A percentile compares a stretch with the other conserved stretches of the same genome.
Evolutionary conservation across 2,888 invertebrate species (phyloP).

Genomic region (Galerucella nymphaeae): DNA sequence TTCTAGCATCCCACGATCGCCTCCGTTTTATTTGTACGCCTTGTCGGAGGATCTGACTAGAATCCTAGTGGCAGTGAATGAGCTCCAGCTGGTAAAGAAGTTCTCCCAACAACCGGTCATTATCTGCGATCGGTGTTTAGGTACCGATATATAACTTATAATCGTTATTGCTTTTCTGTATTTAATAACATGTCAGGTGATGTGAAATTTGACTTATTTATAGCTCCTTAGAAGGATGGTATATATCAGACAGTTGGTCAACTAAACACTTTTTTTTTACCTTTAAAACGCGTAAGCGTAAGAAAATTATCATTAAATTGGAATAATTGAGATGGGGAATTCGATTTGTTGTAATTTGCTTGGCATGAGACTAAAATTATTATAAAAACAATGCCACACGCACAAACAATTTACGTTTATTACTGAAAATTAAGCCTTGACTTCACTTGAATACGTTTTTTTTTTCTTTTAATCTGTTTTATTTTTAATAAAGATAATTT

Average conservation of each 20-base stretch:
- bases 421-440: neutral
- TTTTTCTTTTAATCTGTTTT: no score
- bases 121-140: conserved; percentile 53
- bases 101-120: conserved; percentile 49
- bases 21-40: conserved; percentile 21
- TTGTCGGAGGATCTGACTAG: conserved; percentile 36
- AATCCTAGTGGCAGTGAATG: conserved; percentile 43
- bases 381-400: neutral
- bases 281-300: conserved; percentile 5
- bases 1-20: conserved; percentile 11
- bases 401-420: neutral
- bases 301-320: conserved; percentile 16
- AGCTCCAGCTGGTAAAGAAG: conserved; percentile 40
- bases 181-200: conserved; percentile 51
- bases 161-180: conserved; percentile 53
- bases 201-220: conserved; percentile 48
- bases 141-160: conserved; percentile 51
- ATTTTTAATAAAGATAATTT: no score
- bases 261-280: conserved; percentile 16
- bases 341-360: neutral
- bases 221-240: conserved; percentile 29
- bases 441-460: no score
- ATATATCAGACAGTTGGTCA: conserved; percentile 27
- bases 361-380: neutral
- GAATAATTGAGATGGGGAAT: neutral